phyloP scores from a whole-genome alignment of 2,888 invertebrate genomes.

The Drosophila acutilabella region DNA sequence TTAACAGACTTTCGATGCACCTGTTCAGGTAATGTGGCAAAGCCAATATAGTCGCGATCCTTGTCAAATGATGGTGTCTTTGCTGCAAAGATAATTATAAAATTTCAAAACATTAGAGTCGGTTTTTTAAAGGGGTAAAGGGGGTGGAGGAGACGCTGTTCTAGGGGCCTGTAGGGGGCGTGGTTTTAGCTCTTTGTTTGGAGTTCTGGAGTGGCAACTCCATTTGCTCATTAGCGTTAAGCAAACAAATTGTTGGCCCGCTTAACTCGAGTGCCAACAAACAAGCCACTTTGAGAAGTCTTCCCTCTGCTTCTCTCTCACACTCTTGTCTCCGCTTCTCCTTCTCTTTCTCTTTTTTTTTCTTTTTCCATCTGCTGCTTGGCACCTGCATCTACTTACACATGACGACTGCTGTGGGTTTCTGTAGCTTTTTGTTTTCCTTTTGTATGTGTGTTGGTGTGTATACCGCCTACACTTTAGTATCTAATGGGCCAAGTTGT shows the following conservation, averaged over 20 bases:
- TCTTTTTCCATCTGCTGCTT: too few species aligned
- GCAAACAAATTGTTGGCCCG: conserved; percentile 67
- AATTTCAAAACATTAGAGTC: too few species aligned
- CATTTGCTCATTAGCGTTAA: conserved; percentile 62
- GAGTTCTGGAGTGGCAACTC: conserved; percentile 37
- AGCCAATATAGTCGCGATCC: conserved; percentile 95
- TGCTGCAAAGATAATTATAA: conserved; percentile 64
- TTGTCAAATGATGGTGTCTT: conserved; percentile 85
- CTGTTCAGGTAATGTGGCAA: conserved; percentile 97
- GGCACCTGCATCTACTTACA: conserved; percentile 42
- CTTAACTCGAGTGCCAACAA: conserved; percentile 70
- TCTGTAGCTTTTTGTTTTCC: too few species aligned
- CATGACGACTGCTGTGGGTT: conserved; percentile 37
- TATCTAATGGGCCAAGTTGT: conserved; percentile 37
- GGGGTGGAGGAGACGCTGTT: too few species aligned
- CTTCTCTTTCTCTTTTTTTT: neutral
- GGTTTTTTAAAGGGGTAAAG: too few species aligned
- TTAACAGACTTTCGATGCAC: conserved; percentile 98
- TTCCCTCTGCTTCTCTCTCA: neutral
- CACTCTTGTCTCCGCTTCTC: neutral
- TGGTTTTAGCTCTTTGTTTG: conserved; percentile 3
- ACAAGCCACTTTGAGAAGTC: conserved; percentile 43
- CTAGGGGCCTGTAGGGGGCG: conserved; percentile 24
- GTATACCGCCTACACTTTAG: conserved; percentile 61
- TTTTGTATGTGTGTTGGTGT: conserved; percentile 22